These are phyloP conservation scores for Pithys albifrons DNA, from an alignment of 2,113 vertebrate genomes.

Conservation along the genomic window DNA sequence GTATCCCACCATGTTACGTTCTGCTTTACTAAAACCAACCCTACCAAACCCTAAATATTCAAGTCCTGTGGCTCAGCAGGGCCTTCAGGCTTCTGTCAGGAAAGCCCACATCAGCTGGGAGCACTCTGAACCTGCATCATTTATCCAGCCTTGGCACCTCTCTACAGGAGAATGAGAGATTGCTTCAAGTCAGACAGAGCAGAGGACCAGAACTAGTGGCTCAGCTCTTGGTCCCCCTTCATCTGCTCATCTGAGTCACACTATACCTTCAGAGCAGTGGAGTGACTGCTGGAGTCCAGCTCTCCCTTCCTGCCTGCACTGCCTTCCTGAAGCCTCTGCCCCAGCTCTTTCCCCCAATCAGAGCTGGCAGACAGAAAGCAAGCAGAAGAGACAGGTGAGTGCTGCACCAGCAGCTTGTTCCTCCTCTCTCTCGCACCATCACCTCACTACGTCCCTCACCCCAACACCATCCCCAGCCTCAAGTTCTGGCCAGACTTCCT, in stretches of 20 bases:
- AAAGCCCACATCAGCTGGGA: not conserved
- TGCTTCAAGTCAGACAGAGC: not conserved
- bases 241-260: not conserved
- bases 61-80: not conserved
- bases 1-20: not conserved
- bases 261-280: not conserved
- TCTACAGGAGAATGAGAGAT: not conserved
- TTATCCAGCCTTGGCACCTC: not conserved
- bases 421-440: not conserved
- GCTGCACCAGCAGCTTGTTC: not conserved
- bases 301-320: not conserved
- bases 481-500: not conserved
- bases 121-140: not conserved
- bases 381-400: not conserved
- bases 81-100: not conserved
- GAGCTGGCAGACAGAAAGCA: not conserved
- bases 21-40: not conserved
- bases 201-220: not conserved
- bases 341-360: not conserved
- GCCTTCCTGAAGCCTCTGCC: not conserved
- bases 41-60: not conserved
- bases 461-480: not conserved
- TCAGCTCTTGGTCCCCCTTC: not conserved
- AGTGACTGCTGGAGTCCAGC: not conserved
- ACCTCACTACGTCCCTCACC: accelerated